These are phyloP conservation scores for Potamilus streckersoni DNA, from an alignment of 1,140 invertebrate species.

Conservation along the genomic window DNA sequence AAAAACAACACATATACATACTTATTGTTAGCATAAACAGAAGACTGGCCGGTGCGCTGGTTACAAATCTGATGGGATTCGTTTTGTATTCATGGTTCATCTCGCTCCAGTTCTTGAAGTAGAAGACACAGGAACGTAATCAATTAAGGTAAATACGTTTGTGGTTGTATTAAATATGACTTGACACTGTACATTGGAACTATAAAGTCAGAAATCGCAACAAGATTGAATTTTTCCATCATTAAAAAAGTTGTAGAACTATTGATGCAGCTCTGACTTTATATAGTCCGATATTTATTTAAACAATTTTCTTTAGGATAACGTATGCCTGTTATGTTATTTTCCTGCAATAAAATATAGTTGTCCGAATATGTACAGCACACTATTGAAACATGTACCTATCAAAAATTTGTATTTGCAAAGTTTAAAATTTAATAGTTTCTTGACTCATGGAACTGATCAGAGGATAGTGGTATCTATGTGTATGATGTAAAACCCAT, in stretches of 20 bases:
- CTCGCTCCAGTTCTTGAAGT: conserved; percentile 55
- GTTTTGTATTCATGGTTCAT: conserved; percentile 54
- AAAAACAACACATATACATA: too few relatives aligned
- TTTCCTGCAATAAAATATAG: background rate
- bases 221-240: background rate
- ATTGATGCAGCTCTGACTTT: background rate
- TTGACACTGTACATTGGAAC: background rate
- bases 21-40: too few relatives aligned
- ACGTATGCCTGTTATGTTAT: too few relatives aligned
- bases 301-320: too few relatives aligned
- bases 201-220: background rate
- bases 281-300: too few relatives aligned
- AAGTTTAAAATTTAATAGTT: background rate
- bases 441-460: background rate
- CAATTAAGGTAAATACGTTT: background rate
- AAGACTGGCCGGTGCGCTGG: conserved; percentile 38
- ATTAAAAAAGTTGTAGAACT: background rate
- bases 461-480: background rate
- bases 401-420: background rate
- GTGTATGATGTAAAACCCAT: background rate
- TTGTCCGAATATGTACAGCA: background rate
- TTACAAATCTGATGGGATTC: conserved; percentile 34
- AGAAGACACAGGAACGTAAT: background rate
- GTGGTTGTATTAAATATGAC: background rate
- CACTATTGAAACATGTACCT: background rate